These are phyloP conservation scores for Cerastis rubricosa DNA, from an alignment of 2,888 invertebrate species.

Conservation along the genomic window DNA sequence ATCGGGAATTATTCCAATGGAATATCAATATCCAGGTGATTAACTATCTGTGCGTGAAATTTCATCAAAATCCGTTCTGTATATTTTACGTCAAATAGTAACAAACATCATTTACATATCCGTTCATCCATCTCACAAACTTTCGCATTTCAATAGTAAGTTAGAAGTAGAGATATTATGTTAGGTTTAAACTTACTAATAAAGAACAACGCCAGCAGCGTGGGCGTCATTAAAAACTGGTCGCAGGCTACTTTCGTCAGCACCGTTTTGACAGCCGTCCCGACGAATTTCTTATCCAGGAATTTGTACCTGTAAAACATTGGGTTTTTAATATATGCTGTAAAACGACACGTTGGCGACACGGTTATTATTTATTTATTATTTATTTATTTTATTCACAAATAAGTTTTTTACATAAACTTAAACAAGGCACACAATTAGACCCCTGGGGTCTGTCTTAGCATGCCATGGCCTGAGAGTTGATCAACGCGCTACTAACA, in stretches of 20 bases:
- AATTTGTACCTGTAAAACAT: conserved; percentile 95
- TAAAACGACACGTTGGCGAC: too few species aligned
- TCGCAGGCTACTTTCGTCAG: conserved; percentile 93
- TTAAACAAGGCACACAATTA: too few species aligned
- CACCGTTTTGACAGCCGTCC: conserved; percentile 92
- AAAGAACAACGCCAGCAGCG: conserved; percentile 93
- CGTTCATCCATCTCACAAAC: not conserved
- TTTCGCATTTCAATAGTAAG: not conserved
- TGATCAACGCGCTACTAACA: too few species aligned
- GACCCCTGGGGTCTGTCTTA: too few species aligned
- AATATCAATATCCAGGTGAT: not conserved
- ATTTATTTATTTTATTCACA: too few species aligned
- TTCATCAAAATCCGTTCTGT: not conserved
- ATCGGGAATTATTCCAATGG: not conserved
- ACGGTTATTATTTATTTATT: too few species aligned
- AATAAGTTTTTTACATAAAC: too few species aligned
- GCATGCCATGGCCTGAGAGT: too few species aligned
- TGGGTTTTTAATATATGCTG: too few species aligned
- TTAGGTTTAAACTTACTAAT: conserved; percentile 89
- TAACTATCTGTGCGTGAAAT: not conserved
- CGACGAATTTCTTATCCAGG: conserved; percentile 93
- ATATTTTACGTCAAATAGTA: not conserved
- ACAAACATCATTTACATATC: not conserved
- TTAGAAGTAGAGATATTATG: not conserved
- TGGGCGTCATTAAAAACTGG: conserved; percentile 94